phyloP scores from a whole-genome alignment of 2,797 vertebrate genomes.

The Poecilia picta region DNA sequence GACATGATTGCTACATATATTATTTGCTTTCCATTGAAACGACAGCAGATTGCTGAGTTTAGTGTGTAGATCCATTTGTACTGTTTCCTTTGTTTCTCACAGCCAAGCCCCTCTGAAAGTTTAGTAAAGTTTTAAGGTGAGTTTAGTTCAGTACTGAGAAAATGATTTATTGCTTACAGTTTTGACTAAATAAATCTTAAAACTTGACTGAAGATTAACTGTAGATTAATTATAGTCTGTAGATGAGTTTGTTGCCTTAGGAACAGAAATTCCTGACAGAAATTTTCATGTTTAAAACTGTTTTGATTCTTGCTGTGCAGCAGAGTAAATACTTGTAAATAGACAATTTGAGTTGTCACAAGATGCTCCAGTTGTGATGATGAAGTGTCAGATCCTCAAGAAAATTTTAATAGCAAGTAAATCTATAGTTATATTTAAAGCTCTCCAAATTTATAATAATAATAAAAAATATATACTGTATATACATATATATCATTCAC shows the following conservation, averaged over 20 bases:
- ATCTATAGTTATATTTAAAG: no score
- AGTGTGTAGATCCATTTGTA: neutral
- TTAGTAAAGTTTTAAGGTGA: neutral
- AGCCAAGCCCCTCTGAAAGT: neutral
- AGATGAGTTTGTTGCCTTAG: neutral
- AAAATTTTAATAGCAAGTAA: no score
- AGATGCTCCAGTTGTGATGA: neutral
- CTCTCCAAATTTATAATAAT: no score
- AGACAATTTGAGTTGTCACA: neutral
- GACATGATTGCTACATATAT: neutral
- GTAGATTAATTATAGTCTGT: no score
- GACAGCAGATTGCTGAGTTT: neutral
- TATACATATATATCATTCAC: no score
- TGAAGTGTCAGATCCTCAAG: neutral
- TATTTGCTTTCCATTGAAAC: neutral
- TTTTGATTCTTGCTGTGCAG: no score
- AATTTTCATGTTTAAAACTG: neutral
- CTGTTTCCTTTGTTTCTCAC: neutral
- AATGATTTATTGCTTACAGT: neutral
- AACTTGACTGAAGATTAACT: neutral
- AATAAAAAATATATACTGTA: no score
- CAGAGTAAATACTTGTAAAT: no score
- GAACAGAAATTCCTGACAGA: neutral
- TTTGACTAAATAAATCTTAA: neutral
- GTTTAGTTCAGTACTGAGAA: neutral